Evolutionary conservation across 2,113 vertebrate genomes (phyloP), one percentile per base, ranked within the genome.

Genomic region (Oreotrochilus melanogaster): DNA sequence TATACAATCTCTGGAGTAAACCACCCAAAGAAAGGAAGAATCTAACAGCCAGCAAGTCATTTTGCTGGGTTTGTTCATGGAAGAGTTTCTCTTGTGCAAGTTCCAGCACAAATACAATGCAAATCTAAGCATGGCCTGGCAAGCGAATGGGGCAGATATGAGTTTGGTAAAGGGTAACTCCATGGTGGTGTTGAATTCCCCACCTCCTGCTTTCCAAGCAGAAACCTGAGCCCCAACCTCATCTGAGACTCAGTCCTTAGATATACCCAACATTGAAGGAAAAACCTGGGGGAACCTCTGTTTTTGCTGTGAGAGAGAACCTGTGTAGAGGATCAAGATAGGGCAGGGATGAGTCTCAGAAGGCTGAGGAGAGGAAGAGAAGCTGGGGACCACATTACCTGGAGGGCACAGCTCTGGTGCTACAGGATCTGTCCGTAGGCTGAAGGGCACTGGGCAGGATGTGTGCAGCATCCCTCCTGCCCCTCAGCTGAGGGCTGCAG

Each of bases 261-360:
- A 62, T 39, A 37, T 4, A 78, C 12, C 6, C 25, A 51, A 18
- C 19, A 14, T 1, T 35, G 75, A 50, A 86, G 16, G 33, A 28
- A 88, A 85, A 54, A 27, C 61, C 25, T n/a, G 30, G n/a, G 18
- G 43, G 18, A 67, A 85, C 27, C 30, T 67, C 39, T 5, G 2
- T 57, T n/a, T 81, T 48, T 4, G 6, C 5, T 37, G 47, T 1
- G 2, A 53, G 67, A 60, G 50, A 65, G 66, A 70, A 85, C 30
- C 27, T 56, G 33, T 62, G 54, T 0, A 7, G 24, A n/a, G 8
- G 4, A 47, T 6, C 10, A 14, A 45, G 6, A 28, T 2, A 42
- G 14, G 45, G 12, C 18, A 50, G 17, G 37, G 57, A 25, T 48
- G 35, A 62, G 10, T 27, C 16, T 47, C 31, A 27, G 30, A 58